Evolutionary conservation across 2,888 invertebrate species (phyloP).

Genomic region (Sesia apiformis): DNA sequence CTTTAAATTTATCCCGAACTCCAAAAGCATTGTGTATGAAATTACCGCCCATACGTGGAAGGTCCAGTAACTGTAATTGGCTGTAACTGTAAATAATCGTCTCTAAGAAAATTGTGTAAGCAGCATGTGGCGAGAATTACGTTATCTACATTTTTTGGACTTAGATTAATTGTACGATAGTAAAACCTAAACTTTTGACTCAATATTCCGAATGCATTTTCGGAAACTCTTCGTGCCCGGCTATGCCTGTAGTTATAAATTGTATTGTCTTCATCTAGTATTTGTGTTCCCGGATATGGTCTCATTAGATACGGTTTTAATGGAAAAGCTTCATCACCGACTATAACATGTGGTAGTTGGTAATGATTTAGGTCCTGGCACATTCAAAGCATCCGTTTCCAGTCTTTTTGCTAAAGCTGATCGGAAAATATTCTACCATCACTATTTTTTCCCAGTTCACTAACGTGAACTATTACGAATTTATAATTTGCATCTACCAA

Average conservation of each 20-base stretch:
- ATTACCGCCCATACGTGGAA: not conserved
- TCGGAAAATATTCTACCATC: conserved; percentile 7
- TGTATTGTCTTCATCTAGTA: no score
- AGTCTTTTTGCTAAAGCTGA: not conserved
- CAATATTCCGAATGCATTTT: no score
- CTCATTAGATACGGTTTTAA: no score
- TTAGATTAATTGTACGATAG: not conserved
- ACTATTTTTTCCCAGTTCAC: conserved; percentile 10
- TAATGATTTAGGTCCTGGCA: no score
- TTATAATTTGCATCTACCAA: conserved; percentile 12
- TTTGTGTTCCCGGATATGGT: no score
- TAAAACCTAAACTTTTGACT: not conserved
- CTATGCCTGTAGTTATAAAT: no score
- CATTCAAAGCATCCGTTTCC: no score
- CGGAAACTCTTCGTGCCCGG: no score
- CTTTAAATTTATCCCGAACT: not conserved
- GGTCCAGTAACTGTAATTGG: not conserved
- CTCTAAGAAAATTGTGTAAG: not conserved
- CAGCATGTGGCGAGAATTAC: not conserved
- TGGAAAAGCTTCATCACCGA: no score
- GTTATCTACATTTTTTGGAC: not conserved
- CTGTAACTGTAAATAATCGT: not conserved
- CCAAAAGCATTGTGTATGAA: not conserved
- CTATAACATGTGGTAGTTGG: no score
- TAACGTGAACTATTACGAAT: conserved; percentile 9